phyloP scores from a whole-genome alignment of 2,888 invertebrate genomes.

The Caradrina kadenii region DNA sequence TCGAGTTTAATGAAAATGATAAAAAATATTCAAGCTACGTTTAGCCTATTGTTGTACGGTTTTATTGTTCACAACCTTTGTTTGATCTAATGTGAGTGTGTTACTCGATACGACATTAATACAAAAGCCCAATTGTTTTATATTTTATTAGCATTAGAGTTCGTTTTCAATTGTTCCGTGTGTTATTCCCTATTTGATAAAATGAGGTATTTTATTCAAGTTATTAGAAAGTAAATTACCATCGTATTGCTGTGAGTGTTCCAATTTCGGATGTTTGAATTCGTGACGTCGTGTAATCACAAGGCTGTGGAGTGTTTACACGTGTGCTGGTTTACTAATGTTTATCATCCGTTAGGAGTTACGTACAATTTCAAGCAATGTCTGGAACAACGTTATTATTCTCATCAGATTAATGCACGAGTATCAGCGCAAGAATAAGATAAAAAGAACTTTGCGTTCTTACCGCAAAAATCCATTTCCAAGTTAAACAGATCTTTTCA shows the following conservation, averaged over 20 bases:
- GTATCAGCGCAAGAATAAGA: slow-evolving; percentile 77
- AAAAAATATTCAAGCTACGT: slow-evolving; percentile 70
- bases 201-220: slow-evolving; percentile 55
- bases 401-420: slow-evolving; percentile 81
- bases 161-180: slow-evolving; percentile 28
- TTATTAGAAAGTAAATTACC: slow-evolving; percentile 59
- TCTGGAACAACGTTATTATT: slow-evolving; percentile 63
- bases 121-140: slow-evolving; percentile 12
- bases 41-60: slow-evolving; percentile 58
- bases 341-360: slow-evolving; percentile 35
- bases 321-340: slow-evolving; percentile 25
- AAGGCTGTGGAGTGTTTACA: slow-evolving; percentile 36
- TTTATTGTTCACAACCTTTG: slow-evolving; percentile 30
- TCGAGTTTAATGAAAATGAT: slow-evolving; percentile 75
- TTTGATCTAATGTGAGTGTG: slow-evolving; percentile 22
- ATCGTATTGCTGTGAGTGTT: slow-evolving; percentile 34
- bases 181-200: slow-evolving; percentile 46
- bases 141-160: slow-evolving; percentile 26
- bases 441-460: slow-evolving; percentile 79
- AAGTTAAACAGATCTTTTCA: slow-evolving; percentile 85
- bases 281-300: slow-evolving; percentile 38
- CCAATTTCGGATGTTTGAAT: slow-evolving; percentile 55
- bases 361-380: slow-evolving; percentile 15
- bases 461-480: slow-evolving; percentile 87
- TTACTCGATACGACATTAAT: slow-evolving; percentile 21